Evolutionary conservation across 2,797 vertebrate genomes (phyloP).

Genomic region (Varecia variegata): DNA sequence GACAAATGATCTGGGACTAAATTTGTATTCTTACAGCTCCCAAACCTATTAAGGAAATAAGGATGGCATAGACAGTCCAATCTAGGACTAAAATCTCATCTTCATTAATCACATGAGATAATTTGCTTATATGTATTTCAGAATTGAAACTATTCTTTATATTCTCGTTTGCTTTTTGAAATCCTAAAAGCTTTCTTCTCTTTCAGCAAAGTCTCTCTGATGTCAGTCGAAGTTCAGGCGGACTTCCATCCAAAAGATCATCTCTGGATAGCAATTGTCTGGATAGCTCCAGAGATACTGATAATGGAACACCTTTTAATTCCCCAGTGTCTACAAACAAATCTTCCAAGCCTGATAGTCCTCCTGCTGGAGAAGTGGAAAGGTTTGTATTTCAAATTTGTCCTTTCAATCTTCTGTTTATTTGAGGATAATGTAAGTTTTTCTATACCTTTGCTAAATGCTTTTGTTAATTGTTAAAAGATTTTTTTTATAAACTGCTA

Average conservation of each 20-base stretch:
- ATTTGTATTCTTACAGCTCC: neutral
- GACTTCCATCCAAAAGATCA: constrained; percentile 88
- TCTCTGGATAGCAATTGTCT: constrained; percentile 90
- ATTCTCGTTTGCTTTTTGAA: constrained; percentile 50
- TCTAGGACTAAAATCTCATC: neutral
- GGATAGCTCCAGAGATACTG: constrained; percentile 91
- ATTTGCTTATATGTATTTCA: constrained; percentile 26
- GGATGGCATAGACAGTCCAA: neutral
- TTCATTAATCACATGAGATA: neutral
- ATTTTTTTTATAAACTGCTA: neutral
- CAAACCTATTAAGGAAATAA: neutral
- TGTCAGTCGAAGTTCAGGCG: constrained; percentile 87
- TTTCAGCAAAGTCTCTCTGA: constrained; percentile 90
- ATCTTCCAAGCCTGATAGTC: constrained; percentile 81
- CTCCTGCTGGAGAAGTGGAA: constrained; percentile 70
- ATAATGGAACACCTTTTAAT: constrained; percentile 87
- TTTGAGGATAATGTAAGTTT: constrained; percentile 4
- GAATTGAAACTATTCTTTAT: constrained; percentile 28
- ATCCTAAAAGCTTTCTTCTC: constrained; percentile 46
- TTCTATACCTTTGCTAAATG: constrained; percentile 28
- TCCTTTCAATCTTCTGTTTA: neutral
- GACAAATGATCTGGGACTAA: neutral
- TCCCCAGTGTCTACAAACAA: constrained; percentile 85
- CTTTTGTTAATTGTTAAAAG: neutral
- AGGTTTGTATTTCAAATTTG: constrained; percentile 77